These are phyloP conservation scores for Excalfactoria chinensis DNA, from an alignment of 2,113 vertebrate species.

Conservation along the genomic window DNA sequence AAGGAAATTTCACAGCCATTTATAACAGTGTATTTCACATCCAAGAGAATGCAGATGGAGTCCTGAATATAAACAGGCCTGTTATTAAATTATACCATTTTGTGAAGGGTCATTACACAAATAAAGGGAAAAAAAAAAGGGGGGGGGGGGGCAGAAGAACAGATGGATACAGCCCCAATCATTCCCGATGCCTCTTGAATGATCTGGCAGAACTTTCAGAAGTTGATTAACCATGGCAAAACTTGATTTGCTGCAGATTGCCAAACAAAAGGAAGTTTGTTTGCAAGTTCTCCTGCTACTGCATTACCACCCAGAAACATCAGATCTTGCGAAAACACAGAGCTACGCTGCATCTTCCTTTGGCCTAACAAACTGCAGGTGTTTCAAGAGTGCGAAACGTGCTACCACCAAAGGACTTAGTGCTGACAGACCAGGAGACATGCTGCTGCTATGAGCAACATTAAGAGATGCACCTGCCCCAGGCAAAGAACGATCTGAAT, in stretches of 20 bases:
- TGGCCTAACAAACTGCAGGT: conserved; percentile 28
- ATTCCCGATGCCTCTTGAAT: conserved; percentile 37
- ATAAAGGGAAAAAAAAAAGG: not conserved
- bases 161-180: conserved; percentile 36
- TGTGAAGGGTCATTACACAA: not conserved
- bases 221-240: not conserved
- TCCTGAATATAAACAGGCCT: conserved; percentile 39
- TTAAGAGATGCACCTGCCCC: conserved; percentile 35
- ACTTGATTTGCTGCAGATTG: not conserved
- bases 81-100: conserved; percentile 47
- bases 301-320: not conserved
- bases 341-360: conserved; percentile 20
- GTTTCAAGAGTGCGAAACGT: not conserved
- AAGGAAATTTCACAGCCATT: conserved; percentile 31
- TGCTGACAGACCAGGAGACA: conserved; percentile 26
- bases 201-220: conserved; percentile 28
- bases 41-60: conserved; percentile 40
- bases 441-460: conserved; percentile 19
- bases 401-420: not conserved
- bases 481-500: conserved; percentile 25
- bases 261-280: not conserved
- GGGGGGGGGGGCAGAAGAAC: conserved; percentile 54
- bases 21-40: conserved; percentile 18
- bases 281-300: not conserved
- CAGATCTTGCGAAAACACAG: not conserved